phyloP scores from a whole-genome alignment of 2,797 vertebrate species.

The Spondyliosoma cantharus region DNA sequence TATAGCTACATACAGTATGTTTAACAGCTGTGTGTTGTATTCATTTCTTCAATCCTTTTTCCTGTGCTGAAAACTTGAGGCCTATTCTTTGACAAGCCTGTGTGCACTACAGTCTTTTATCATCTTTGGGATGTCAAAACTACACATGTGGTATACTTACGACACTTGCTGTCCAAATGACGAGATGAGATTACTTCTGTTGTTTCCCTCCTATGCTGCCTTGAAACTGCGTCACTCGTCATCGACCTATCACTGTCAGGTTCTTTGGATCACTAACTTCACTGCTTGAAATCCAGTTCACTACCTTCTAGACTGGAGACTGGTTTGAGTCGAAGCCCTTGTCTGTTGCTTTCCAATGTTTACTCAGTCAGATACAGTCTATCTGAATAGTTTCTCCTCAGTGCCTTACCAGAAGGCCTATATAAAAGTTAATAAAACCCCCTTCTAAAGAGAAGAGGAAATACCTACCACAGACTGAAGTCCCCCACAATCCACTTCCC shows the following conservation, averaged over 20 bases:
- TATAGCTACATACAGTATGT: slow-evolving; percentile 22
- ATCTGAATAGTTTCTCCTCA: slow-evolving; percentile 57
- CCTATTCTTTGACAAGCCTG: neutral
- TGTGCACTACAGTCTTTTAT: neutral
- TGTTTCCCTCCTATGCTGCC: neutral
- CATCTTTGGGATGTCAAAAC: slow-evolving; percentile 11
- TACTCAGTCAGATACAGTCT: slow-evolving; percentile 43
- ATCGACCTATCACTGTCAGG: slow-evolving; percentile 4
- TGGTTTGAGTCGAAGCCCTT: slow-evolving; percentile 51
- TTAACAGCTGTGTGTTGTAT: slow-evolving; percentile 7
- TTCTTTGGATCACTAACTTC: slow-evolving; percentile 13
- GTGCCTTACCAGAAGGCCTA: slow-evolving; percentile 81
- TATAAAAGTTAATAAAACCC: slow-evolving; percentile 51
- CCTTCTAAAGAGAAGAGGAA: slow-evolving; percentile 58
- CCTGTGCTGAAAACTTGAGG: slow-evolving; percentile 2
- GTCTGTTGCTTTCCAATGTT: slow-evolving; percentile 56
- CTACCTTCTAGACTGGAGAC: slow-evolving; percentile 16
- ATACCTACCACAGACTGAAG: slow-evolving; percentile 76
- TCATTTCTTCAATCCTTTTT: slow-evolving; percentile 4
- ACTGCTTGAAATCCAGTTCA: slow-evolving; percentile 14
- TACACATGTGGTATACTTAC: slow-evolving; percentile 13
- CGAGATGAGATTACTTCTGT: slow-evolving; percentile 9
- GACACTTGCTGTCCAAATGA: slow-evolving; percentile 8
- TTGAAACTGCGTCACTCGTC: slow-evolving; percentile 10
- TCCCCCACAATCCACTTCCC: slow-evolving; percentile 50